Evolutionary conservation across 2,888 invertebrate genomes (phyloP).

Genomic region (Heliconius sara): DNA sequence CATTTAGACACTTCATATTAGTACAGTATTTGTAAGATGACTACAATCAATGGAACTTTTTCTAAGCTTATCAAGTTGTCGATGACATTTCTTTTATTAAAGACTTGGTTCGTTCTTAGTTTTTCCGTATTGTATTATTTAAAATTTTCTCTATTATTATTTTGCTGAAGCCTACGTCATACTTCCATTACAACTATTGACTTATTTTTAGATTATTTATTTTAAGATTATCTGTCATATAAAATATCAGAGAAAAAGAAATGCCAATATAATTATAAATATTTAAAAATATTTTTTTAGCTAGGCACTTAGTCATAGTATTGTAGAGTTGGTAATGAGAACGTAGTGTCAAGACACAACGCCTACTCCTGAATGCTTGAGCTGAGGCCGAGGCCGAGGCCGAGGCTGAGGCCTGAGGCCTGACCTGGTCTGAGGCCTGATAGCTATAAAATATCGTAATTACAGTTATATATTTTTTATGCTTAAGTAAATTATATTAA

Average conservation of each 20-base stretch:
- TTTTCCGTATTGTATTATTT: constrained; percentile 19
- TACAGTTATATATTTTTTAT: not conserved
- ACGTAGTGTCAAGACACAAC: no score
- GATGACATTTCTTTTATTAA: constrained; percentile 30
- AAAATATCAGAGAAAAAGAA: not conserved
- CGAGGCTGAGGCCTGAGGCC: no score
- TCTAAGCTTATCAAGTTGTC: constrained; percentile 23
- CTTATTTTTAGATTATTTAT: no score
- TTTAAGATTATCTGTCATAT: not conserved
- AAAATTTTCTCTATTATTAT: constrained; percentile 26
- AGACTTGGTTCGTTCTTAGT: constrained; percentile 11
- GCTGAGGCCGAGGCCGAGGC: no score
- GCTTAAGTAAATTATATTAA: not conserved
- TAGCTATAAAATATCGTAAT: not conserved
- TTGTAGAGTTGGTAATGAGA: no score
- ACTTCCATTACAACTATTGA: not conserved
- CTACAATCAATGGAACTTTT: constrained; percentile 21
- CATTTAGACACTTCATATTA: not conserved
- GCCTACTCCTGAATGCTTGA: no score
- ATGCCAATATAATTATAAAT: no score
- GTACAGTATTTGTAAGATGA: not conserved
- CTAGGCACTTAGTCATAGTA: no score
- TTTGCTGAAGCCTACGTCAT: not conserved
- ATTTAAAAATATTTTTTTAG: no score
- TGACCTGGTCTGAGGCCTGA: no score